Evolutionary conservation across 2,888 invertebrate genomes (phyloP), one percentile per base, ranked within the genome.

Genomic region (Drosophila monieri): DNA sequence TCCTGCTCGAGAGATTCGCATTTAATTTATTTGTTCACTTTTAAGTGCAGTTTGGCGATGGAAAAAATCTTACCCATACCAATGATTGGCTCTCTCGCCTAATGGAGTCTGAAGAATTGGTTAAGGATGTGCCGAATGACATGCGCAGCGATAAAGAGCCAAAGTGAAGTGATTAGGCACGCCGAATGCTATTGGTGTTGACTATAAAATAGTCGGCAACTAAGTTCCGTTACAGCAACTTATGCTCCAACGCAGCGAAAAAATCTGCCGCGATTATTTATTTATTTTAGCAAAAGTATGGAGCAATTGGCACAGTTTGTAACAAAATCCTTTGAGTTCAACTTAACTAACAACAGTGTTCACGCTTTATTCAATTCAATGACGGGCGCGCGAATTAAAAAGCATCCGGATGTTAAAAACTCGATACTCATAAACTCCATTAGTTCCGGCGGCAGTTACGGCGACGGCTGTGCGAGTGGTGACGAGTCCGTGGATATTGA

Each of bases 241-340:
- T 78, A 83, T 85, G 87, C 62, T 52, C 49, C 71, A 74, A 76
- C 71, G 61, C 71, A 72, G 65, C 49, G 52, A 35, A 54, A 54
- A 56, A 32, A 4, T n/a, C 15, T 15, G 57, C 25, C 15, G 44
- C n/a, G 15, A 21, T 39, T 21, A 30, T 21, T 60, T 59, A 30
- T 59, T 59, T 61, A 35, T 35, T 35, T 35, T 35, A 61, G 15
- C 18, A 43, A n/a, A 51, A 71, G 52, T 12, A 97, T 97, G 97
- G 97, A 97, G 93, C 96, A 97, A 93, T 94, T 97, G 92, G 96
- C 97, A 90, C 96, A 96, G 93, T 97, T 97, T 93, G 97, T 97
- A 90, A 96, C 96, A 88, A 96, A 96, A 92, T 96, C 96, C 72
- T 95, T 97, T 92, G 95, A 95, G 90, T 94, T 94, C 78, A 92